Conservation (phyloP, 2,888 invertebrate genomes). For the Carterocephalus palaemon region DNA sequence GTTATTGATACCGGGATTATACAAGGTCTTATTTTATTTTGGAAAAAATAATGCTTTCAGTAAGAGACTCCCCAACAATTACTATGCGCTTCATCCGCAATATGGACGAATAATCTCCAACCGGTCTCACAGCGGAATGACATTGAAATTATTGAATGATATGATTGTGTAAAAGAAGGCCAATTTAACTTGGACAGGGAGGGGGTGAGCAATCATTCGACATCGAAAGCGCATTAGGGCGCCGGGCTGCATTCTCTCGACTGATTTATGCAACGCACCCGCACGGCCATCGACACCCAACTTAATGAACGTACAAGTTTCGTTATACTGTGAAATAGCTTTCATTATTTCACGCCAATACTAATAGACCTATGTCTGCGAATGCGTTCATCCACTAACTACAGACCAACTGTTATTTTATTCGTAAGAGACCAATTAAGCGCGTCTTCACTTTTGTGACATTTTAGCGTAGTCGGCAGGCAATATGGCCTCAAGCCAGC, state of each 20-base stretch:
- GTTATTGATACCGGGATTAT: too few relatives aligned
- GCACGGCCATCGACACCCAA: constrained; percentile 65
- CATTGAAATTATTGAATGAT: constrained; percentile 28
- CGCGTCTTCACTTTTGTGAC: constrained; percentile 8
- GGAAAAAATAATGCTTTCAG: too few relatives aligned
- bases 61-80: too few relatives aligned
- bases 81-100: too few relatives aligned
- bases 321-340: constrained; percentile 66
- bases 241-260: constrained; percentile 63
- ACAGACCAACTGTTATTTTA: constrained; percentile 25
- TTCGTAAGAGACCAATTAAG: constrained; percentile 24
- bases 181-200: constrained; percentile 38
- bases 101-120: too few relatives aligned
- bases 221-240: constrained; percentile 77
- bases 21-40: too few relatives aligned
- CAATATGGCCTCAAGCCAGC: too few relatives aligned
- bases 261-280: constrained; percentile 74
- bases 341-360: constrained; percentile 69
- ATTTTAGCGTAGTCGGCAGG: constrained; percentile 1
- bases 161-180: constrained; percentile 35
- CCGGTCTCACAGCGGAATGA: constrained; percentile 3
- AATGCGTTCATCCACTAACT: constrained; percentile 33
- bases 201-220: constrained; percentile 65
- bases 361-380: constrained; percentile 57
- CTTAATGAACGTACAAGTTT: constrained; percentile 73